phyloP scores from a whole-genome alignment of 2,888 invertebrate genomes.

The Villa cingulata region DNA sequence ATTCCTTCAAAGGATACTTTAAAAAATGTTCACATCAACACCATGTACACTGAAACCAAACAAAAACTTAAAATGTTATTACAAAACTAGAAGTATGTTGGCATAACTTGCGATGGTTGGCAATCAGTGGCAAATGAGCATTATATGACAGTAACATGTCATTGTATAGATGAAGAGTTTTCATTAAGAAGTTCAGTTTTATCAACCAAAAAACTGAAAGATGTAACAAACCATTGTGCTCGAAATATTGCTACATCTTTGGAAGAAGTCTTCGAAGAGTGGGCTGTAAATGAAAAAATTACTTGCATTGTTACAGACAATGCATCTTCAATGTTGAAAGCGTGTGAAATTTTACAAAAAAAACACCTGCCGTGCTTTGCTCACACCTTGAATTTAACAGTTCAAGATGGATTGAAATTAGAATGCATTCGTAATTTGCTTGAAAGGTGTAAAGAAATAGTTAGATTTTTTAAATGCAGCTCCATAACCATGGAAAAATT shows the following conservation, averaged over 20 bases:
- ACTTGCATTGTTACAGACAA: not conserved
- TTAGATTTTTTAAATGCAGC: no score
- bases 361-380: not conserved
- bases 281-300: not conserved
- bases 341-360: not conserved
- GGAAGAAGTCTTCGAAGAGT: not conserved
- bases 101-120: conserved; percentile 19
- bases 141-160: no score
- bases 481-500: no score
- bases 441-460: no score
- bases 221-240: no score
- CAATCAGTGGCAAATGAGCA: conserved; percentile 1
- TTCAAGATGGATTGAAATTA: no score
- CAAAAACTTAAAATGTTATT: conserved; percentile 9
- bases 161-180: no score
- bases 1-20: conserved; percentile 19
- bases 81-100: conserved; percentile 9
- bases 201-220: no score
- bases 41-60: no score
- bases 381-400: not conserved
- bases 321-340: not conserved
- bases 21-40: conserved; percentile 8
- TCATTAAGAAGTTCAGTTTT: no score
- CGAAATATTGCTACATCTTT: not conserved
- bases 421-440: no score